Conservation (phyloP, 2,888 invertebrate species). For the Heterodera filipjevi region DNA sequence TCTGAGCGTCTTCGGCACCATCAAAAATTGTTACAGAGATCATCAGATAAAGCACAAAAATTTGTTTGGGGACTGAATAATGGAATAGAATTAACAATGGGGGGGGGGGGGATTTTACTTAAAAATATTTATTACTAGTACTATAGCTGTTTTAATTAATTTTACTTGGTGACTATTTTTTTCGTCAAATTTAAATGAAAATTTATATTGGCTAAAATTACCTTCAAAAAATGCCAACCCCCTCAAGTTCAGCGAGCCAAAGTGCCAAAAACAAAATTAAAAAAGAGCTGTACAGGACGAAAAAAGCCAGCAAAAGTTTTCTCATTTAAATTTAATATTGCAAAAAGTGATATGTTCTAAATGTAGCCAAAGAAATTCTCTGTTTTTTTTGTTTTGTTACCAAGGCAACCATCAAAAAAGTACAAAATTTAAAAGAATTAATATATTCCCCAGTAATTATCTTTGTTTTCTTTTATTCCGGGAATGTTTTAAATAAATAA, state of each 20-base stretch:
- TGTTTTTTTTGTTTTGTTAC: too few species aligned
- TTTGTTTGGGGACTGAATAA: slow-evolving; percentile 53
- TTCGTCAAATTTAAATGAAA: too few species aligned
- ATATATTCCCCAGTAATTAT: neutral
- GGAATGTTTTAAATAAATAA: too few species aligned
- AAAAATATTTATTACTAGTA: neutral
- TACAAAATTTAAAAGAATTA: too few species aligned
- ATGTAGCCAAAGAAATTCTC: too few species aligned
- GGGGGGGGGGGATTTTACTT: neutral
- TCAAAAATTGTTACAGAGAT: slow-evolving; percentile 50
- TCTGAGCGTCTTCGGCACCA: slow-evolving; percentile 46
- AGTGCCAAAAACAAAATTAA: slow-evolving; percentile 35
- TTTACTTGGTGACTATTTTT: too few species aligned
- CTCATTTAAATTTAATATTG: slow-evolving; percentile 12
- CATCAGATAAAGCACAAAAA: slow-evolving; percentile 56
- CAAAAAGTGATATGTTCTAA: too few species aligned
- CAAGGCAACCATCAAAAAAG: too few species aligned
- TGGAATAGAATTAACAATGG: neutral
- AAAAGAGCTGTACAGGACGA: slow-evolving; percentile 39
- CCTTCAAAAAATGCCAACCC: slow-evolving; percentile 5
- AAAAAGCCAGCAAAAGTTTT: slow-evolving; percentile 36
- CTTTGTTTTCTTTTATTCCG: too few species aligned
- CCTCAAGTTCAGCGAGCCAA: slow-evolving; percentile 35
- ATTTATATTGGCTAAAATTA: neutral
- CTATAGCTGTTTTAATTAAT: too few species aligned